Percentiles rank a stretch among this genome's conserved stretches.
phyloP scores from a whole-genome alignment of 2,113 vertebrate species.

The Mobula hypostoma region DNA sequence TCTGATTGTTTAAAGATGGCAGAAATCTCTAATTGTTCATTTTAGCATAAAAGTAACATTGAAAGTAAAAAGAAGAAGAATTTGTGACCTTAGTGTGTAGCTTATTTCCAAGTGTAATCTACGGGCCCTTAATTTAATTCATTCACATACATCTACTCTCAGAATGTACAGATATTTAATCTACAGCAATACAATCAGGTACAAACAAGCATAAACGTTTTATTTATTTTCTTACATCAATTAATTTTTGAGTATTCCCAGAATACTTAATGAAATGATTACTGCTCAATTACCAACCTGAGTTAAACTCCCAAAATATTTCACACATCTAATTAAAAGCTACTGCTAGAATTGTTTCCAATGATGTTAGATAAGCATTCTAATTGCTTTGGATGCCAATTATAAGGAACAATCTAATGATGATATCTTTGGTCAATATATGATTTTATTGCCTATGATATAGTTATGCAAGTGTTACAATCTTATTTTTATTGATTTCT shows the following conservation, averaged over 20 bases:
- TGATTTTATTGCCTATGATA: not conserved
- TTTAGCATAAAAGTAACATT: too few species aligned
- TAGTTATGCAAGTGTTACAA: not conserved
- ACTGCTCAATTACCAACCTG: not conserved
- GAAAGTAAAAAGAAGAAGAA: too few species aligned
- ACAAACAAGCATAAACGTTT: slow-evolving; percentile 17
- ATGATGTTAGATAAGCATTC: not conserved
- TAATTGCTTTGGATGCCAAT: not conserved
- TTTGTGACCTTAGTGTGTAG: too few species aligned
- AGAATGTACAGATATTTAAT: not conserved
- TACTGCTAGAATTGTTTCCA: not conserved
- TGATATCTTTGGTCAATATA: not conserved
- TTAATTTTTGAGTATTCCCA: slow-evolving; percentile 10
- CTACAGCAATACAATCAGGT: not conserved
- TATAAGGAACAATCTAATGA: not conserved
- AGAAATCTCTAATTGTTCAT: too few species aligned
- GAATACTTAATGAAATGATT: slow-evolving; percentile 6
- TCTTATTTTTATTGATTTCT: not conserved
- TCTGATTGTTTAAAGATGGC: too few species aligned
- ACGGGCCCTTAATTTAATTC: not conserved
- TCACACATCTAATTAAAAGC: slow-evolving; percentile 29
- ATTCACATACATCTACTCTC: not conserved
- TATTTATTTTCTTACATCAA: not conserved
- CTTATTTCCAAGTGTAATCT: too few species aligned
- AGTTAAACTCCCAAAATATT: slow-evolving; percentile 21